Evolutionary conservation across 2,113 vertebrate genomes (phyloP).

Genomic region (Stegastes partitus): DNA sequence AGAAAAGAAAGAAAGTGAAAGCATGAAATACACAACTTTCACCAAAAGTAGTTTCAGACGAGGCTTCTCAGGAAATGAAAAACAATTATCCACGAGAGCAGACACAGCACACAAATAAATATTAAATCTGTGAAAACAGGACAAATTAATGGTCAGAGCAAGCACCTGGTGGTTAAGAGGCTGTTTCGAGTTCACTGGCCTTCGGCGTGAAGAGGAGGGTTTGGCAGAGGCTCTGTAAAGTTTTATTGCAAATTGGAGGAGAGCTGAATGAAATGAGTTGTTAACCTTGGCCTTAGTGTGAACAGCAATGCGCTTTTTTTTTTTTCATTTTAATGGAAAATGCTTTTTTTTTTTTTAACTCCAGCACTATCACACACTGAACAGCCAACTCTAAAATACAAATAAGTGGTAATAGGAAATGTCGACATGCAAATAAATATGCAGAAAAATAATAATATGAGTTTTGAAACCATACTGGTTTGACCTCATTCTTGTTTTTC

Average conservation of each 20-base stretch:
- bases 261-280: conserved; percentile 14
- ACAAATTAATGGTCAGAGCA: not conserved
- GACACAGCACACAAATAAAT: not conserved
- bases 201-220: not conserved
- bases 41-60: not conserved
- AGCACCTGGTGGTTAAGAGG: not conserved
- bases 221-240: not conserved
- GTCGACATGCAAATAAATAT: too few species aligned
- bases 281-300: not conserved
- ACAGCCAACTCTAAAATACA: too few species aligned
- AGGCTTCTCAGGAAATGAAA: not conserved
- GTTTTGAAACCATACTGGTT: too few species aligned
- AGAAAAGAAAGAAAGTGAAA: too few species aligned
- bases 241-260: conserved; percentile 4
- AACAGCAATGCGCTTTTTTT: not conserved
- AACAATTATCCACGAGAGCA: not conserved
- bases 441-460: too few species aligned
- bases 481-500: too few species aligned
- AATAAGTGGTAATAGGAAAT: too few species aligned
- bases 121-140: conserved; percentile 8
- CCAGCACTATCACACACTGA: too few species aligned
- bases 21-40: not conserved
- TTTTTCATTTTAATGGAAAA: too few species aligned
- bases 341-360: too few species aligned
- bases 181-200: conserved; percentile 5